A percentile compares a stretch with the other conserved stretches of the same genome.
These are phyloP conservation scores for Mimas tiliae DNA, from an alignment of 2,888 invertebrate species.

Conservation along the genomic window DNA sequence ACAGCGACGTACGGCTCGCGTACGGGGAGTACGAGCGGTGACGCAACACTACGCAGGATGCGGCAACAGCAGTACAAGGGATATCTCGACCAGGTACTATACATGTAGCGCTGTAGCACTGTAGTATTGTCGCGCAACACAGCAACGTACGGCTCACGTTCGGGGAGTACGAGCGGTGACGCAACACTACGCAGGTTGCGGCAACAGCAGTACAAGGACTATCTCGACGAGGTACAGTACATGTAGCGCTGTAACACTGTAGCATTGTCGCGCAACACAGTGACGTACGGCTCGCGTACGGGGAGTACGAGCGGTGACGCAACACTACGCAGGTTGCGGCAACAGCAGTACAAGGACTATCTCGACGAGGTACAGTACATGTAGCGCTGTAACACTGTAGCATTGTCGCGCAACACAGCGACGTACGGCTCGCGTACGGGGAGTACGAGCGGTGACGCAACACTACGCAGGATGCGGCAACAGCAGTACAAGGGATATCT, in stretches of 20 bases:
- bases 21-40: constrained; percentile 86
- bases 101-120: not conserved
- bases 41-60: constrained; percentile 75
- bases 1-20: constrained; percentile 82
- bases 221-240: constrained; percentile 78
- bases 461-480: constrained; percentile 76
- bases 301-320: constrained; percentile 84
- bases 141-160: constrained; percentile 83
- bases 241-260: not conserved
- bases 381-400: no score
- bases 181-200: constrained; percentile 77
- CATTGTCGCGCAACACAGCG: constrained; percentile 63
- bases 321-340: constrained; percentile 78
- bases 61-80: constrained; percentile 84
- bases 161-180: constrained; percentile 84
- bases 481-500: constrained; percentile 84
- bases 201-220: constrained; percentile 84
- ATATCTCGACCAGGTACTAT: constrained; percentile 81
- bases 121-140: no score
- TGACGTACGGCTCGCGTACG: constrained; percentile 84
- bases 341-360: constrained; percentile 84
- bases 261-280: constrained; percentile 37
- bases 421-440: constrained; percentile 84
- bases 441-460: constrained; percentile 84
- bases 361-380: constrained; percentile 75